phyloP scores from a whole-genome alignment of 2,113 vertebrate genomes.

The Ceyx margarethae region DNA sequence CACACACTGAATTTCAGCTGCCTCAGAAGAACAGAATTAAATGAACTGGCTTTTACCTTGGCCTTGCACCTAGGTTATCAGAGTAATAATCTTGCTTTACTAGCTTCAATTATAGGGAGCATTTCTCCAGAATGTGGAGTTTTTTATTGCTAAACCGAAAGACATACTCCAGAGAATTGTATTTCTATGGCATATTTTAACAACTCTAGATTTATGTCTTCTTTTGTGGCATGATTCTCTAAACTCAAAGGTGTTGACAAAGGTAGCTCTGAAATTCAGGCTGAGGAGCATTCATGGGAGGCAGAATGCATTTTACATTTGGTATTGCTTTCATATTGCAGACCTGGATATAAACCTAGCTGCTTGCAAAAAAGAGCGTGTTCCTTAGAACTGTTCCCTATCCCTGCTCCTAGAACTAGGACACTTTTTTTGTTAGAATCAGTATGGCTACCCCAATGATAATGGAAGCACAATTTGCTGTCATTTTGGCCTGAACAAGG shows the following conservation, averaged over 20 bases:
- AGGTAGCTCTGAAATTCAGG: not conserved
- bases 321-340: not conserved
- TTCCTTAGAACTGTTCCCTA: not conserved
- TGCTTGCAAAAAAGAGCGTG: not conserved
- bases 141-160: not conserved
- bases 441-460: not conserved
- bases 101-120: not conserved
- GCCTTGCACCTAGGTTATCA: not conserved
- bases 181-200: not conserved
- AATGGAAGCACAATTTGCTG: not conserved
- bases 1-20: not conserved
- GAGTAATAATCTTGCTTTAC: not conserved
- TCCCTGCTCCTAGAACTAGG: not conserved
- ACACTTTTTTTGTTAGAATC: not conserved
- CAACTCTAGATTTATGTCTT: not conserved
- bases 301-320: not conserved
- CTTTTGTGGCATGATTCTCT: not conserved
- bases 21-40: not conserved
- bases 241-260: not conserved
- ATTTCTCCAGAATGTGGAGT: not conserved
- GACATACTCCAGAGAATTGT: not conserved
- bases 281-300: accelerated
- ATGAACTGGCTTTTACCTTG: not conserved
- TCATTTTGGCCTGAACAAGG: not conserved
- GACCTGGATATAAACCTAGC: not conserved